phyloP scores from a whole-genome alignment of 2,888 invertebrate genomes.

The Thysanoteuthis rhombus region DNA sequence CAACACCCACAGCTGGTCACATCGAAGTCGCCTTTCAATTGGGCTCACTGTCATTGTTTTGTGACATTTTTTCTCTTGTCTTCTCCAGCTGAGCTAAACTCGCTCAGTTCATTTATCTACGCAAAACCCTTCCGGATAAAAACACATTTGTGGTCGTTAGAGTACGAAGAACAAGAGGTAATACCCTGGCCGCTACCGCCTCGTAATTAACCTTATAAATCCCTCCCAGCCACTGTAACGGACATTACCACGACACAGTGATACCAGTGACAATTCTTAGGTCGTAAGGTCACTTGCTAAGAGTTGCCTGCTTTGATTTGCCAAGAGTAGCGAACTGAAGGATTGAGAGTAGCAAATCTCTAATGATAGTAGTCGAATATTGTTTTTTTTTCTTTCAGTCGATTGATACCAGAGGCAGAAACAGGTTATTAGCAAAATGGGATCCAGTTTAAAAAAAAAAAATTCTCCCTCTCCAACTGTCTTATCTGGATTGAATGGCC shows the following conservation, averaged over 20 bases:
- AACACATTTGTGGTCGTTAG: not conserved
- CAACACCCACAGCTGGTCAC: not conserved
- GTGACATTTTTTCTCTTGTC: not conserved
- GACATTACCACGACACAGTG: not conserved
- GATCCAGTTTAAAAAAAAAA: too few species aligned
- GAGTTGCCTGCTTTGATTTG: too few species aligned
- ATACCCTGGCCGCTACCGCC: not conserved
- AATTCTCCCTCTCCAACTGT: too few species aligned
- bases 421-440: too few species aligned
- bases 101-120: not conserved
- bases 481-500: too few species aligned
- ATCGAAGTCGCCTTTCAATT: not conserved
- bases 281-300: not conserved
- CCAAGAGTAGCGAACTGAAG: too few species aligned
- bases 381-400: too few species aligned
- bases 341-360: too few species aligned
- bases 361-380: too few species aligned
- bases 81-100: not conserved
- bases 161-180: not conserved
- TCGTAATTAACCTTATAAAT: not conserved
- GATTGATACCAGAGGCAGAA: too few species aligned
- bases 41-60: not conserved
- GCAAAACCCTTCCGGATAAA: not conserved
- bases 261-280: not conserved
- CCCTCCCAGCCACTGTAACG: not conserved